These are phyloP conservation scores for Cinclus cinclus DNA, from an alignment of 2,113 vertebrate genomes.

Conservation along the genomic window DNA sequence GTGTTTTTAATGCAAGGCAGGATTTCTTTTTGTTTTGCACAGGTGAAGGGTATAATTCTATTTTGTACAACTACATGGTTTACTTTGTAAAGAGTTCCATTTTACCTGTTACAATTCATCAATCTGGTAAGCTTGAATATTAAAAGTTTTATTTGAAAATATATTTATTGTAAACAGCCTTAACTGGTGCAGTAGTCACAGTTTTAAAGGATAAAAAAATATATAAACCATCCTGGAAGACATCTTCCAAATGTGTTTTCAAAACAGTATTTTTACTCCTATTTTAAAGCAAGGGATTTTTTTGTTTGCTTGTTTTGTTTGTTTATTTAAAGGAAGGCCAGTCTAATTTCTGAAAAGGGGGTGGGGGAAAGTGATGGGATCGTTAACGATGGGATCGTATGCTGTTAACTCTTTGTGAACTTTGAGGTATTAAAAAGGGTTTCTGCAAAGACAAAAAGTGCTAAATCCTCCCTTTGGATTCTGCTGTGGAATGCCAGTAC, in stretches of 20 bases:
- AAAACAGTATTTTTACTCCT: conserved; percentile 7
- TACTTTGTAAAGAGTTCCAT: conserved; percentile 70
- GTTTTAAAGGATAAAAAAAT: conserved; percentile 7
- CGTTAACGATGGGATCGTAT: background rate
- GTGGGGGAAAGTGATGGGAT: background rate
- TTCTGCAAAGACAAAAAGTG: background rate
- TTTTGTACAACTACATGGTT: conserved; percentile 73
- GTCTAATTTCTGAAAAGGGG: background rate
- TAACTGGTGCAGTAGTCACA: conserved; percentile 66
- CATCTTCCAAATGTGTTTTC: conserved; percentile 37
- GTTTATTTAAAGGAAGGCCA: background rate
- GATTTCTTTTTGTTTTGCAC: conserved; percentile 70
- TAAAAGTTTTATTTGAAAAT: conserved; percentile 68
- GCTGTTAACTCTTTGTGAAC: background rate
- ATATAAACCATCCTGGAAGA: conserved; percentile 10
- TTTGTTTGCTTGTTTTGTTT: background rate
- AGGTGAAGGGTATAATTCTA: conserved; percentile 61
- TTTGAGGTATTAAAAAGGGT: background rate
- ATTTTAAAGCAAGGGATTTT: background rate
- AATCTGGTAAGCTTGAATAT: conserved; percentile 71
- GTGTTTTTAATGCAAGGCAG: conserved; percentile 69
- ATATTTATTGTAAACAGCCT: conserved; percentile 70
- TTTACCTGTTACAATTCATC: conserved; percentile 64
- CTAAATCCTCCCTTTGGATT: background rate
- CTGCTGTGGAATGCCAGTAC: background rate